A percentile compares a stretch with the other conserved stretches of the same genome.
Evolutionary conservation across 2,888 invertebrate species (phyloP).

Genomic region (Rhingia campestris): DNA sequence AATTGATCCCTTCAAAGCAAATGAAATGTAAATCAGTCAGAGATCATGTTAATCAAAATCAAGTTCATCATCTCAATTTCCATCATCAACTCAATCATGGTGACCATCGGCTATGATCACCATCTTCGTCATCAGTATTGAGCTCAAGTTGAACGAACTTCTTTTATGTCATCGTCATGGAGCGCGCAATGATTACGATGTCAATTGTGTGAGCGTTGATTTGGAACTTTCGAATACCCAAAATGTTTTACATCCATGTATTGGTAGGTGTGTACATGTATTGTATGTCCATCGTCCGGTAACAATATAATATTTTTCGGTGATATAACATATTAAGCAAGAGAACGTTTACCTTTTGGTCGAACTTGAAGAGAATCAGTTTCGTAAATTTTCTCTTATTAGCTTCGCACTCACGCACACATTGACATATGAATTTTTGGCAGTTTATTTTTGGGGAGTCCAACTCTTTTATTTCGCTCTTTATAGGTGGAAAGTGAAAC

Average conservation of each 20-base stretch:
- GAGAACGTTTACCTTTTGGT: slow-evolving; percentile 64
- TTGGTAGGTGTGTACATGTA: slow-evolving; percentile 13
- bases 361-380: slow-evolving; percentile 51
- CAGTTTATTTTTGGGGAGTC: slow-evolving; percentile 39
- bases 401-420: slow-evolving; percentile 29
- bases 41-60: slow-evolving; percentile 38
- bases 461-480: slow-evolving; percentile 47
- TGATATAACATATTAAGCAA: slow-evolving; percentile 73
- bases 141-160: slow-evolving; percentile 70
- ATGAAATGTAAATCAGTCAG: slow-evolving; percentile 18
- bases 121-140: slow-evolving; percentile 33
- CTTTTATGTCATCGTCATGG: slow-evolving; percentile 73
- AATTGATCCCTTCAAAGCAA: background rate
- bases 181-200: slow-evolving; percentile 66
- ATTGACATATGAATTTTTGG: slow-evolving; percentile 49
- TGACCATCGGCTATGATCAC: background rate
- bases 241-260: slow-evolving; percentile 21
- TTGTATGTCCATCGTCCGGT: slow-evolving; percentile 54
- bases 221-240: slow-evolving; percentile 69
- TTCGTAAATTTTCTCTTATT: slow-evolving; percentile 41
- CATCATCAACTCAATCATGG: background rate
- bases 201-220: slow-evolving; percentile 61
- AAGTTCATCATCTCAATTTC: slow-evolving; percentile 20
- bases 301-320: slow-evolving; percentile 54
- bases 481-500: slow-evolving; percentile 70